phyloP scores from a whole-genome alignment of 2,113 vertebrate genomes.

The Hirundichthys speculiger region DNA sequence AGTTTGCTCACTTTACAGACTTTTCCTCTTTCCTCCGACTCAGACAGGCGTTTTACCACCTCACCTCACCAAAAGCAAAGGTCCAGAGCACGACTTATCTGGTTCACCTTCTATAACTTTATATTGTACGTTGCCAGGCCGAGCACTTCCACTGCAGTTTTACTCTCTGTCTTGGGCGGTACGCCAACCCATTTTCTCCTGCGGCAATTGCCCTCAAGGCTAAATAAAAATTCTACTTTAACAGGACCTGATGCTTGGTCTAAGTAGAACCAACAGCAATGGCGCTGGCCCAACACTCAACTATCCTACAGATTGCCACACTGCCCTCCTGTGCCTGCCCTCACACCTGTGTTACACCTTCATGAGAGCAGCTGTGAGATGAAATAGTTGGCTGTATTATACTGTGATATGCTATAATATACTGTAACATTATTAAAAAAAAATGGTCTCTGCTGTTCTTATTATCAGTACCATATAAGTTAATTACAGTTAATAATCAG shows the following conservation, averaged over 20 bases:
- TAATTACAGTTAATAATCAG: slow-evolving; percentile 45
- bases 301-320: slow-evolving; percentile 23
- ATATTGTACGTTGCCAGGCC: neutral
- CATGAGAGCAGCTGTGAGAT: slow-evolving; percentile 29
- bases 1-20: too few species aligned
- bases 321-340: slow-evolving; percentile 21
- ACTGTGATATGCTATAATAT: slow-evolving; percentile 49
- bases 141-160: slow-evolving; percentile 26
- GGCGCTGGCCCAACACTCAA: slow-evolving; percentile 41
- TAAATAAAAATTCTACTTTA: slow-evolving; percentile 13
- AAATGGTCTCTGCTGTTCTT: slow-evolving; percentile 42
- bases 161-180: slow-evolving; percentile 47
- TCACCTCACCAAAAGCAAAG: slow-evolving; percentile 9
- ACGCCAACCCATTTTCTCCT: slow-evolving; percentile 37
- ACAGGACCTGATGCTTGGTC: slow-evolving; percentile 27
- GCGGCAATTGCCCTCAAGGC: slow-evolving; percentile 35
- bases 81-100: slow-evolving; percentile 7
- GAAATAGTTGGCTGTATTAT: slow-evolving; percentile 26
- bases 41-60: slow-evolving; percentile 18
- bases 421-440: slow-evolving; percentile 51
- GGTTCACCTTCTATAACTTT: slow-evolving; percentile 3
- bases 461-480: slow-evolving; percentile 43
- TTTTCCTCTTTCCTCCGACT: slow-evolving; percentile 3
- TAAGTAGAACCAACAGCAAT: slow-evolving; percentile 22
- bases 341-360: slow-evolving; percentile 29